Conservation (phyloP, 1,140 invertebrate genomes). For the Lasioglossum baleicum region DNA sequence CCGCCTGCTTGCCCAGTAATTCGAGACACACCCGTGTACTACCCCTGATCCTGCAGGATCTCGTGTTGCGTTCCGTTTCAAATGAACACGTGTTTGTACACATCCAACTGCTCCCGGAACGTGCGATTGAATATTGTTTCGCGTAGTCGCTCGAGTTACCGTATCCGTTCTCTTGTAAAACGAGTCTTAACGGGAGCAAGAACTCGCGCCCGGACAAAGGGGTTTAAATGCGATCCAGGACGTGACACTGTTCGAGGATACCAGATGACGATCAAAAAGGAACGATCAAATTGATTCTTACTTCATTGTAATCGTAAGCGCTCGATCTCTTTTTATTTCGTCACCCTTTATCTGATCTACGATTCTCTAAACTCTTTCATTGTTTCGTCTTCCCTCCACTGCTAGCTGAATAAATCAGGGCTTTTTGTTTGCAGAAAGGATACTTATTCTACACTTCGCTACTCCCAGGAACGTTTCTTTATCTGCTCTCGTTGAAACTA, state of each 20-base stretch:
- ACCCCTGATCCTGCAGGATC: conserved; percentile 56
- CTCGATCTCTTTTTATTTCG: too few species aligned
- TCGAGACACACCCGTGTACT: conserved; percentile 58
- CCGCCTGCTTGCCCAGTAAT: conserved; percentile 66
- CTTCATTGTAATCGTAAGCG: too few species aligned
- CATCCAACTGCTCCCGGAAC: conserved; percentile 50
- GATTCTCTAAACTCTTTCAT: background rate
- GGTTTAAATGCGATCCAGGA: background rate
- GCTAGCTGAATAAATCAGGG: too few species aligned
- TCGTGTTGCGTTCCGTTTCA: conserved; percentile 66
- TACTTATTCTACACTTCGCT: too few species aligned
- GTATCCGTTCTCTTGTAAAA: conserved; percentile 11
- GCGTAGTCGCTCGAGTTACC: conserved; percentile 8
- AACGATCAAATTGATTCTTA: too few species aligned
- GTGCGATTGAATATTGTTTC: conserved; percentile 41
- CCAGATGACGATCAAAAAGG: background rate
- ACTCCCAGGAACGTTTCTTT: too few species aligned
- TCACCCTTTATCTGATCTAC: too few species aligned
- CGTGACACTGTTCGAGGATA: background rate
- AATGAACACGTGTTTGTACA: conserved; percentile 63
- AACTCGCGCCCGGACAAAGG: background rate
- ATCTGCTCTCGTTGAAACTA: too few species aligned
- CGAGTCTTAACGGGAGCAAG: background rate
- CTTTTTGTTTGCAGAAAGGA: too few species aligned
- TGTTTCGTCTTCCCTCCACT: too few species aligned